Evolutionary conservation across 2,888 invertebrate species (phyloP).

Genomic region (Mythimna ferrago): DNA sequence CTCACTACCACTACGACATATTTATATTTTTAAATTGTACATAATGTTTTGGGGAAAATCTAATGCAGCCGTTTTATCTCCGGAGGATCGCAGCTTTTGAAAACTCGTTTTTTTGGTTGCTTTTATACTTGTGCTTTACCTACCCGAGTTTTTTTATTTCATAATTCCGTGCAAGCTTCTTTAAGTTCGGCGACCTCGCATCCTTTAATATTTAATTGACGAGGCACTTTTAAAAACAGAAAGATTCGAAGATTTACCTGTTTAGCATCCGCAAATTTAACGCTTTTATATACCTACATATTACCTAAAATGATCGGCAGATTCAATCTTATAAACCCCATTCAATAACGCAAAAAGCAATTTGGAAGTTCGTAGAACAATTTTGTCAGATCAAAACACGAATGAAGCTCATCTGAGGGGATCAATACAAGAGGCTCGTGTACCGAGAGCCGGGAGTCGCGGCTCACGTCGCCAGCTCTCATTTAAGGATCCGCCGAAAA

Average conservation of each 20-base stretch:
- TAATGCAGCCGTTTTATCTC: conserved; percentile 11
- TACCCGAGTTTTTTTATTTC: not conserved
- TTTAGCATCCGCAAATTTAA: conserved; percentile 53
- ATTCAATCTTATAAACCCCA: conserved; percentile 61
- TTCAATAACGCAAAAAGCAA: conserved; percentile 71
- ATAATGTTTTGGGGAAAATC: conserved; percentile 34
- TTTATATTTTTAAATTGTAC: conserved; percentile 63
- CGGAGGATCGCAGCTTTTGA: not conserved
- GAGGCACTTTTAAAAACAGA: conserved; percentile 27
- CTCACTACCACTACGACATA: conserved; percentile 64
- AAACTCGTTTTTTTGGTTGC: not conserved
- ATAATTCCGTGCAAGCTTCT: conserved; percentile 16
- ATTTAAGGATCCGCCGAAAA: conserved; percentile 83
- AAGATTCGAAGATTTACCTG: conserved; percentile 48
- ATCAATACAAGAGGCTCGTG: conserved; percentile 74
- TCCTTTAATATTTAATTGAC: conserved; percentile 13
- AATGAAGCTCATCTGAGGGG: conserved; percentile 70
- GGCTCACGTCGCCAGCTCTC: conserved; percentile 81
- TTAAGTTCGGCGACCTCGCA: not conserved
- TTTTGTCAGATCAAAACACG: conserved; percentile 76
- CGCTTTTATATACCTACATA: conserved; percentile 49
- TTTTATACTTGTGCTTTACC: not conserved
- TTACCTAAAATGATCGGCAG: conserved; percentile 57
- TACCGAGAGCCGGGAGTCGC: conserved; percentile 64
- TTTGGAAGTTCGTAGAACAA: conserved; percentile 80